Conservation (phyloP, 1,140 invertebrate species). For the Brachionus plicatilis region DNA sequence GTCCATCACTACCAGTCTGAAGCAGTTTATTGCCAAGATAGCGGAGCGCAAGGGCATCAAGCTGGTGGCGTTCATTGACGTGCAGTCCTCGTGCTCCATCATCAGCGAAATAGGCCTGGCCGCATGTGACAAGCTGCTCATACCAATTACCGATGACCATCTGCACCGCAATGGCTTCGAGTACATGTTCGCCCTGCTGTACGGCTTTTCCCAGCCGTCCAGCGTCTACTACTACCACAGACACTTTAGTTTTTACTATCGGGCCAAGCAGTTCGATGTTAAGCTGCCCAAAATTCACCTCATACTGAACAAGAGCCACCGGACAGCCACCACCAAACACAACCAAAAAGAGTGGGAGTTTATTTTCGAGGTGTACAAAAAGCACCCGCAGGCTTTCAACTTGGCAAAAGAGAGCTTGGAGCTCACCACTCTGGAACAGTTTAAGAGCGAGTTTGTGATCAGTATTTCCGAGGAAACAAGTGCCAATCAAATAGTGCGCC, state of each 20-base stretch:
- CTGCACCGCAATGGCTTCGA: constrained; percentile 38
- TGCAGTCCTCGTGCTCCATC: constrained; percentile 17
- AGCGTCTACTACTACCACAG: constrained; percentile 38
- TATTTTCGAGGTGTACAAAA: constrained; percentile 32
- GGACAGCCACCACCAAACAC: neutral
- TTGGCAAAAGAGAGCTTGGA: neutral
- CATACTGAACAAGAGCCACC: neutral
- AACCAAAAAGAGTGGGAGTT: constrained; percentile 25
- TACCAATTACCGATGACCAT: constrained; percentile 32
- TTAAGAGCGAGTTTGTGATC: constrained; percentile 11
- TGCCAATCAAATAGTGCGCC: neutral
- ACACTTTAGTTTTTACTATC: constrained; percentile 28
- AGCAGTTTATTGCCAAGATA: constrained; percentile 16
- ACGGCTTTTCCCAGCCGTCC: constrained; percentile 1
- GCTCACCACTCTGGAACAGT: neutral
- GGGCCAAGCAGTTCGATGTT: neutral
- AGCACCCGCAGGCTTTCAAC: constrained; percentile 17
- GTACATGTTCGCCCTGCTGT: constrained; percentile 14
- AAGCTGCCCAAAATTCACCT: constrained; percentile 26
- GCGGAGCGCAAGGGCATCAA: constrained; percentile 21
- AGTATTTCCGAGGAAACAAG: neutral
- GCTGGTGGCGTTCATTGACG: constrained; percentile 33
- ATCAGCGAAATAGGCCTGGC: constrained; percentile 35
- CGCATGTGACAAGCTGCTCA: neutral
- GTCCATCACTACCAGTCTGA: constrained; percentile 11